Evolutionary conservation across 2,797 vertebrate species (phyloP), one percentile per base, ranked within the genome.

Genomic region (Scolopax bukidnonensis): DNA sequence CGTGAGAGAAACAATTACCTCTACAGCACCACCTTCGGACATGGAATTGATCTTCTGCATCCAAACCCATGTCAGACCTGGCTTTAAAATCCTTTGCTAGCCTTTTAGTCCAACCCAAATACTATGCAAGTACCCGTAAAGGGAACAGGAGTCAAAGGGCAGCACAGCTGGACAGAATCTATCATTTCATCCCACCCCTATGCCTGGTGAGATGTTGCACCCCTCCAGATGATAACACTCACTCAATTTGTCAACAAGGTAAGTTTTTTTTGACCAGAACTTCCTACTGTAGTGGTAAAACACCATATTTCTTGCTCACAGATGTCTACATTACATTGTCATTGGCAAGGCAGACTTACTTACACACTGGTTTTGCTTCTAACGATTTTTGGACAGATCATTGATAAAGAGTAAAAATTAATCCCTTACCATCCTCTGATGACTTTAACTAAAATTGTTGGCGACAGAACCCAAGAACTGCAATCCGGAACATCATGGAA

Each of bases 401-500:
- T 59, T 28, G 25, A 70, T 12, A 63, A 61, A 78, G 21, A 87
- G 10, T 78, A 67, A 59, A 93, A 95, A 50, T 21, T 18, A 6
- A 63, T 38, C 36, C 73, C 98, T 97, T 97, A 99, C 99, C 99
- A 99, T 98, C 99, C 99, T 98, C 99, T 98, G 85, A 99, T 64
- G 54, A 99, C 99, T 97, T 97, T 98, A 70, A 99, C 87, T 23
- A 98, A 98, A 91, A 99, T 98, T 87, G 98, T 94, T 18, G 99
- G 98, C 10, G 99, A 99, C 11, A 99, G 97, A 84, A 97, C 97
- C 98, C 99, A 98, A 3, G 97, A 92, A 27, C 98, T 99, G 76
- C 99, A 98, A 57, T 99, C 99, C 59, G 98, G 97, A 47, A 98
- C 56, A 53, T 99, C 98, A 63, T 97, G n/a, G 79, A 98, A 98